Conservation (phyloP, 2,888 invertebrate species). For the Drymonia ruficornis region DNA sequence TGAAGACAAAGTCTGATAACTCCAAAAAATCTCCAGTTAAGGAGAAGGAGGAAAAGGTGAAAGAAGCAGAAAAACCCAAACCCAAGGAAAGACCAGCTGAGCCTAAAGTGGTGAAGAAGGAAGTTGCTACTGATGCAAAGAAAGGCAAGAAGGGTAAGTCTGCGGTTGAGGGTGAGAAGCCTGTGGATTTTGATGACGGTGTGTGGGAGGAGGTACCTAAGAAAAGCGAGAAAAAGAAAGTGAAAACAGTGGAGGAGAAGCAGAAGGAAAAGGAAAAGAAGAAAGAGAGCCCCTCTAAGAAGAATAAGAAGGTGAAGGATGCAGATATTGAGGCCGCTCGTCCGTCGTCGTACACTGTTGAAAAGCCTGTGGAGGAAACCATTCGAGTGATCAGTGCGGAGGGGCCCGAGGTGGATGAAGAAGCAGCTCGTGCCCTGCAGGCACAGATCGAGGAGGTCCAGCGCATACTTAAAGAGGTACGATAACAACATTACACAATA, state of each 20-base stretch:
- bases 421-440: slow-evolving; percentile 71
- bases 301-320: slow-evolving; percentile 77
- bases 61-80: slow-evolving; percentile 79
- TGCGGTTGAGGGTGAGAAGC: slow-evolving; percentile 85
- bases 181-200: slow-evolving; percentile 89
- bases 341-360: slow-evolving; percentile 41
- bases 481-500: background rate
- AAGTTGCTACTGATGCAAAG: slow-evolving; percentile 70
- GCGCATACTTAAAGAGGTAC: slow-evolving; percentile 76
- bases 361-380: slow-evolving; percentile 66
- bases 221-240: slow-evolving; percentile 89
- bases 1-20: slow-evolving; percentile 84
- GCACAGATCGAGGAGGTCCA: slow-evolving; percentile 79
- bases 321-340: slow-evolving; percentile 67
- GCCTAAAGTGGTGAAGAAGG: slow-evolving; percentile 68
- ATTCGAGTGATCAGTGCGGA: slow-evolving; percentile 73
- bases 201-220: slow-evolving; percentile 90
- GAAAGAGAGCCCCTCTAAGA: slow-evolving; percentile 79
- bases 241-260: slow-evolving; percentile 85
- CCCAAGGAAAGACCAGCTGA: slow-evolving; percentile 70
- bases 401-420: slow-evolving; percentile 72
- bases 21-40: slow-evolving; percentile 84
- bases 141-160: slow-evolving; percentile 86
- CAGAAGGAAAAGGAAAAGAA: slow-evolving; percentile 81
- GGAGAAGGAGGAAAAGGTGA: slow-evolving; percentile 83